Evolutionary conservation across 2,113 vertebrate genomes (phyloP).

Genomic region (human): DNA sequence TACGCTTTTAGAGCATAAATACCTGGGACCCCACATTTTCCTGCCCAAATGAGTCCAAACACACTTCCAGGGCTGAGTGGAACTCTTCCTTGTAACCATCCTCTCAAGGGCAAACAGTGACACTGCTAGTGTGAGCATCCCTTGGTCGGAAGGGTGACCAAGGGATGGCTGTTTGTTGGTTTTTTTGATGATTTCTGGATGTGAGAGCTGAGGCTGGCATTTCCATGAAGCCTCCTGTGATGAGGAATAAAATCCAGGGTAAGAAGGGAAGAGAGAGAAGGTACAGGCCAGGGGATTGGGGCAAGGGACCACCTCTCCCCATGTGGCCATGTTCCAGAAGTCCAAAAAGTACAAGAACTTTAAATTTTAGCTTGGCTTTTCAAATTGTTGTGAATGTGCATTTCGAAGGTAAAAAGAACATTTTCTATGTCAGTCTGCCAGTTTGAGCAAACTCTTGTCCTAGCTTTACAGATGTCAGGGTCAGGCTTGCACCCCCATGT

Average conservation of each 20-base stretch:
- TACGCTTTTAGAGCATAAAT: not conserved
- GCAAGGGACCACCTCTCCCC: not conserved
- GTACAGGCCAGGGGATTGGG: not conserved
- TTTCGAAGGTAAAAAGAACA: not conserved
- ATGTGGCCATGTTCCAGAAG: not conserved
- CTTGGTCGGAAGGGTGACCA: not conserved
- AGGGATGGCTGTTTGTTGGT: not conserved
- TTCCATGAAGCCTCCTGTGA: not conserved
- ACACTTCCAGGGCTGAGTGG: not conserved
- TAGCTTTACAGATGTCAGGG: not conserved
- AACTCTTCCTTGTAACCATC: not conserved
- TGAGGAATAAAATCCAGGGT: not conserved
- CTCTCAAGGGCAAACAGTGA: not conserved
- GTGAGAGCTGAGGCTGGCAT: not conserved
- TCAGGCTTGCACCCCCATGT: not conserved
- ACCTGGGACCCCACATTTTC: not conserved
- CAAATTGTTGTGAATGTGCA: not conserved
- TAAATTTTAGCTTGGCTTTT: not conserved
- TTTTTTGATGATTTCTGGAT: not conserved
- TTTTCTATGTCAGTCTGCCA: not conserved
- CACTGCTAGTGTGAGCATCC: not conserved
- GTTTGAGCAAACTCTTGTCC: not conserved
- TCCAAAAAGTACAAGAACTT: not conserved
- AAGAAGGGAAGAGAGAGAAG: not conserved
- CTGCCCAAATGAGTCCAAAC: not conserved